These are phyloP conservation scores for Oryzaephilus surinamensis DNA, from an alignment of 1,140 invertebrate genomes.

Conservation along the genomic window DNA sequence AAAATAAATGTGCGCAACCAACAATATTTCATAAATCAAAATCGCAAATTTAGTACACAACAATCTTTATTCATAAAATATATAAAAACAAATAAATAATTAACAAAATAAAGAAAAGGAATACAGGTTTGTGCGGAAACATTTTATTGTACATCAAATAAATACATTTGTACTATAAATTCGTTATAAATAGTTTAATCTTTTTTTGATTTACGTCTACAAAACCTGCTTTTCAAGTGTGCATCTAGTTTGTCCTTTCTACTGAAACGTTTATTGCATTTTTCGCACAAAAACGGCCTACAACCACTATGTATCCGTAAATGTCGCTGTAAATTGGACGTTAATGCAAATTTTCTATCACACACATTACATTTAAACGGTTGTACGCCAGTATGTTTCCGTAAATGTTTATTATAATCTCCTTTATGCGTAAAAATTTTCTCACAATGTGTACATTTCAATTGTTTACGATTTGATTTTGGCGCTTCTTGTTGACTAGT, in stretches of 20 bases:
- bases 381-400: conserved; percentile 61
- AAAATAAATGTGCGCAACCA: no score
- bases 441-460: conserved; percentile 24
- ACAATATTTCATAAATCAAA: no score
- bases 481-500: conserved; percentile 6
- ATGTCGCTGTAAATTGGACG: conserved; percentile 56
- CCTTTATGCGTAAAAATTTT: conserved; percentile 32
- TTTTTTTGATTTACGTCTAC: no score
- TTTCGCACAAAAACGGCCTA: conserved; percentile 52
- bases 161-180: no score
- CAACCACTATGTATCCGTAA: conserved; percentile 49
- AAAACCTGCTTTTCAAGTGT: conserved; percentile 35
- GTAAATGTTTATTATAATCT: conserved; percentile 49
- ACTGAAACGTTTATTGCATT: conserved; percentile 61
- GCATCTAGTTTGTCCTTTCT: conserved; percentile 52
- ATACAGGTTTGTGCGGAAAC: no score
- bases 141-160: no score
- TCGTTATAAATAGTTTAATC: no score
- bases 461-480: conserved; percentile 4
- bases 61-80: no score
- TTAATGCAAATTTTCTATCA: conserved; percentile 57
- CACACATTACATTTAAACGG: conserved; percentile 68
- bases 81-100: no score
- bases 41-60: no score
- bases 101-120: no score